Base-by-base conservation (phyloP, 2,888 invertebrate genomes). In the Drosophila meridionalis region DNA sequence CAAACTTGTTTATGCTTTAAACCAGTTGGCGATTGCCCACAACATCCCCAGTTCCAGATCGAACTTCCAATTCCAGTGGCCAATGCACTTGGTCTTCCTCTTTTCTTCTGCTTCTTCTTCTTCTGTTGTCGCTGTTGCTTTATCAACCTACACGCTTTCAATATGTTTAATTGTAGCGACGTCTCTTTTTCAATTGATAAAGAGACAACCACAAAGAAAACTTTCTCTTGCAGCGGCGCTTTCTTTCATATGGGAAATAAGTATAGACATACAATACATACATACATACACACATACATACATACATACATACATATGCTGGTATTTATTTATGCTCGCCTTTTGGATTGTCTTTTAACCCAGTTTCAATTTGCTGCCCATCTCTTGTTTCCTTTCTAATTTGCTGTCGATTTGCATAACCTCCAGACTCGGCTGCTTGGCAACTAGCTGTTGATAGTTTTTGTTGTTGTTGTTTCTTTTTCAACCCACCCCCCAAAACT, bases 331-430 rank as follows among this genome's bases (percentile, higher is more conserved):
- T 52, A 59, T 43, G 38, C n/a, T 40, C 34, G 12, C 61, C 40
- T 59, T 38, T 64, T 38, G 55, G 28, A 74, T 56, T 73, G 45
- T 65, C 45, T 61, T 71, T 78, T 82, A 76, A 78, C 82, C 87
- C 72, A 84, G 77, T 81, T 89, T 69, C 64, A 57, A 65, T 73
- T 66, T 69, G 62, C 66, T 45, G 82, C 76, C 78, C 71, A 61
- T 55, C 70, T 40, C 50, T 69, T 76, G 75, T 85, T 72, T 83
- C 84, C 84, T 88, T 88, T 84, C 84, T 88, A 84, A 84, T 84
- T 79, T 68, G 26, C 48, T 55, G 66, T 57, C 63, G 61, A 81
- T 86, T 89, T 83, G 76, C 89, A 89, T 85, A 89, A 87, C 84
- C 75, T 59, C 56, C 50, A 62, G 70, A 60, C 63, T 32, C 4